Percentiles rank a stretch among this genome's conserved stretches.
Evolutionary conservation across 2,888 invertebrate genomes (phyloP).

Genomic region (Brachyopa scutellaris): DNA sequence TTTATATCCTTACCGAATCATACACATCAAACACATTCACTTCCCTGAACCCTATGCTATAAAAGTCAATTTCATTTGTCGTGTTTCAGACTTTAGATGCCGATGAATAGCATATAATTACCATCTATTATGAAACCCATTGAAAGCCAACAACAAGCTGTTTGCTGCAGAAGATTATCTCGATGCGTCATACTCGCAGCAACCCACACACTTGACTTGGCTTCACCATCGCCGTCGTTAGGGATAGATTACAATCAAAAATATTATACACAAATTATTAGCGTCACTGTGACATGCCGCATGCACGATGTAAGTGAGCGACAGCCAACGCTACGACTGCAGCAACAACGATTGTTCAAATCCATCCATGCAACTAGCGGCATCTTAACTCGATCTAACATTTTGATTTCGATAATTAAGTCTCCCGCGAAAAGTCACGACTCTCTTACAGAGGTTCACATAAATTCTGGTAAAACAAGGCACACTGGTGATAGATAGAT

Average conservation of each 20-base stretch:
- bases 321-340: constrained; percentile 5
- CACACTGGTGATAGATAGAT: no score
- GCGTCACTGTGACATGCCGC: constrained; percentile 45
- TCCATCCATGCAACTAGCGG: constrained; percentile 11
- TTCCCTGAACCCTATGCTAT: constrained; percentile 24
- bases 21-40: constrained; percentile 36
- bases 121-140: constrained; percentile 64
- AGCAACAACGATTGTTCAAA: constrained; percentile 41
- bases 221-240: constrained; percentile 14
- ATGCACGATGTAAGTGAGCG: constrained; percentile 37
- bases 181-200: constrained; percentile 49
- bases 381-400: constrained; percentile 46
- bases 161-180: constrained; percentile 54
- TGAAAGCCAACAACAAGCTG: constrained; percentile 37
- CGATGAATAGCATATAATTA: constrained; percentile 65
- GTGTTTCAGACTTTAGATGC: constrained; percentile 50
- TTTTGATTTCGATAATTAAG: constrained; percentile 56
- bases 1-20: constrained; percentile 33
- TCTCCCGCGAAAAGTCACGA: constrained; percentile 55
- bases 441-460: constrained; percentile 16
- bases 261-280: constrained; percentile 56
- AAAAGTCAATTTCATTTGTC: constrained; percentile 54
- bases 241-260: constrained; percentile 53
- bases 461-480: constrained; percentile 17
- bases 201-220: constrained; percentile 50